Conservation (phyloP, 2,888 invertebrate species). For the Dioctria linearis region DNA sequence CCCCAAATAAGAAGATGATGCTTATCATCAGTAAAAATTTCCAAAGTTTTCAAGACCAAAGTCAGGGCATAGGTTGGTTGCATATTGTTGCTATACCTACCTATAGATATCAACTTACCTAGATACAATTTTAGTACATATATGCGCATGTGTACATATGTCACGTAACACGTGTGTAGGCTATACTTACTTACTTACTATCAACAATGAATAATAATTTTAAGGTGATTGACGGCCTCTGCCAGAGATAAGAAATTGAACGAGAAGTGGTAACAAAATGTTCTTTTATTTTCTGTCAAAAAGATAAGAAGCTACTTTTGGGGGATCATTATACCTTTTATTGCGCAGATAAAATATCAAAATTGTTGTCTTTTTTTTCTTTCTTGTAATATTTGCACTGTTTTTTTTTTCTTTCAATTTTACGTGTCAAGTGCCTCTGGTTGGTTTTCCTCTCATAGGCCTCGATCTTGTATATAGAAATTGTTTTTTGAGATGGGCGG, state of each 20-base stretch:
- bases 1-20: too few relatives aligned
- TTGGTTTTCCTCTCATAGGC: not conserved
- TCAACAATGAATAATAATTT: not conserved
- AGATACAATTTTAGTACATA: too few relatives aligned
- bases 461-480: too few relatives aligned
- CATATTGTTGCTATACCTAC: too few relatives aligned
- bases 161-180: too few relatives aligned
- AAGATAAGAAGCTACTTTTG: not conserved
- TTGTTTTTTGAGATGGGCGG: too few relatives aligned
- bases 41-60: too few relatives aligned
- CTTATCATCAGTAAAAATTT: too few relatives aligned
- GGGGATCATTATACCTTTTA: constrained; percentile 6
- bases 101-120: too few relatives aligned
- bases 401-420: not conserved
- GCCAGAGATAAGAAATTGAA: not conserved
- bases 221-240: not conserved
- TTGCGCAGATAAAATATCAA: not conserved
- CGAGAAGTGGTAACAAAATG: not conserved
- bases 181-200: too few relatives aligned
- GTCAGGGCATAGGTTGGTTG: too few relatives aligned
- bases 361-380: not conserved
- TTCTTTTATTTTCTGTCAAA: not conserved
- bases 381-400: not conserved
- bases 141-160: too few relatives aligned
- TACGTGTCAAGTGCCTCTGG: not conserved